Evolutionary conservation across 2,888 invertebrate genomes (phyloP).

Genomic region (Apamea monoglypha): DNA sequence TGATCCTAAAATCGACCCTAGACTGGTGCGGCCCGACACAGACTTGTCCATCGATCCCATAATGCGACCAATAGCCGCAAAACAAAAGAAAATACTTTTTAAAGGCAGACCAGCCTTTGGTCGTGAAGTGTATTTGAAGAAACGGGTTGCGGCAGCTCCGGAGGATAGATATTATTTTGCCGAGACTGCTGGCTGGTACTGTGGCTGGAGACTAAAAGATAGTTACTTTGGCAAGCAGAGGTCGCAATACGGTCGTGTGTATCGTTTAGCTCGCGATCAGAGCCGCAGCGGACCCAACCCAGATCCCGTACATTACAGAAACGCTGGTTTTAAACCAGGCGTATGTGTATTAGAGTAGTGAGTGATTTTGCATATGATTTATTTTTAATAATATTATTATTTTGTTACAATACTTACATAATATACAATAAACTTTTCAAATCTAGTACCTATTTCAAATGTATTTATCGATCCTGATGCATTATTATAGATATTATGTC

Average conservation of each 20-base stretch:
- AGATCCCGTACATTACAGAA: slow-evolving; percentile 38
- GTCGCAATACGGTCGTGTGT: slow-evolving; percentile 37
- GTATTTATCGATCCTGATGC: background rate
- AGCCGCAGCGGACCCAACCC: slow-evolving; percentile 42
- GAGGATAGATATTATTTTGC: slow-evolving; percentile 47
- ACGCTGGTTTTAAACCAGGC: background rate
- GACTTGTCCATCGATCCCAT: slow-evolving; percentile 40
- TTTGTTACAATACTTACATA: background rate
- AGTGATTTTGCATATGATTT: background rate
- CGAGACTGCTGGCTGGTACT: slow-evolving; percentile 46
- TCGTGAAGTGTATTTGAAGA: slow-evolving; percentile 38
- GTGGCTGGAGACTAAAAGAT: slow-evolving; percentile 50
- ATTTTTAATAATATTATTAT: background rate
- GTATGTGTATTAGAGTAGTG: slow-evolving; percentile 12
- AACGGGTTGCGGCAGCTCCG: slow-evolving; percentile 7
- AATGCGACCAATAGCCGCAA: slow-evolving; percentile 38
- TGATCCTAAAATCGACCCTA: slow-evolving; percentile 72
- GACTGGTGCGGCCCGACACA: slow-evolving; percentile 65
- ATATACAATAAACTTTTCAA: background rate
- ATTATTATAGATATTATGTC: background rate
- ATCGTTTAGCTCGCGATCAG: slow-evolving; percentile 23
- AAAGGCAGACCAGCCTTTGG: slow-evolving; percentile 37
- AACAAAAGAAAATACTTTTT: slow-evolving; percentile 23
- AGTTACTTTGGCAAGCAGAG: slow-evolving; percentile 9
- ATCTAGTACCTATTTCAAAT: background rate